phyloP scores from a whole-genome alignment of 2,888 invertebrate genomes.

The Callimorpha dominula region DNA sequence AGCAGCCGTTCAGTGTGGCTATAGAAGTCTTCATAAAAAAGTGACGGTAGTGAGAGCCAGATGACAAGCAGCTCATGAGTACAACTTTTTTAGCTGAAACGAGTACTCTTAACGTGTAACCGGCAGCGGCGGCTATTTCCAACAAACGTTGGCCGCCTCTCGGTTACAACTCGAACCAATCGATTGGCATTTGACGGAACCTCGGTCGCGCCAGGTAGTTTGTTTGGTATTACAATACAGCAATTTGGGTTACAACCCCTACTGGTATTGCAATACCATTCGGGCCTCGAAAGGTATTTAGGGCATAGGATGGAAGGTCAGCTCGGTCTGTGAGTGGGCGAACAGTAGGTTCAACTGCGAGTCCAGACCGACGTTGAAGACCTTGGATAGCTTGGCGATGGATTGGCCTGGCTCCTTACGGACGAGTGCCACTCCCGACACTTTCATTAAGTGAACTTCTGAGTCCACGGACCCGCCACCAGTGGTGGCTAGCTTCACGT shows the following conservation, averaged over 20 bases:
- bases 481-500: conserved; percentile 87
- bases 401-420: conserved; percentile 87
- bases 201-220: conserved; percentile 79
- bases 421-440: conserved; percentile 89
- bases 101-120: conserved; percentile 64
- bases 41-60: conserved; percentile 42
- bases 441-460: conserved; percentile 88
- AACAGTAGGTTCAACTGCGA: conserved; percentile 89
- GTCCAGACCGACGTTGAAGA: conserved; percentile 90
- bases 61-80: conserved; percentile 44
- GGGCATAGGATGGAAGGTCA: conserved; percentile 88
- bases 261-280: conserved; percentile 75
- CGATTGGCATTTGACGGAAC: conserved; percentile 79
- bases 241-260: conserved; percentile 43
- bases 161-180: conserved; percentile 77
- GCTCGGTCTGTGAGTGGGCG: conserved; percentile 88
- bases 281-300: conserved; percentile 64
- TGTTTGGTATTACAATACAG: conserved; percentile 71
- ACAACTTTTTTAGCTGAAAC: conserved; percentile 46
- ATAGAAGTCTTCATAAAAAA: conserved; percentile 29
- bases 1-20: conserved; percentile 26
- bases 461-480: conserved; percentile 86
- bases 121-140: conserved; percentile 45
- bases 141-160: conserved; percentile 53
- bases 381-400: conserved; percentile 85